phyloP scores from a whole-genome alignment of 2,113 vertebrate species.

The Xiphophorus couchianus region DNA sequence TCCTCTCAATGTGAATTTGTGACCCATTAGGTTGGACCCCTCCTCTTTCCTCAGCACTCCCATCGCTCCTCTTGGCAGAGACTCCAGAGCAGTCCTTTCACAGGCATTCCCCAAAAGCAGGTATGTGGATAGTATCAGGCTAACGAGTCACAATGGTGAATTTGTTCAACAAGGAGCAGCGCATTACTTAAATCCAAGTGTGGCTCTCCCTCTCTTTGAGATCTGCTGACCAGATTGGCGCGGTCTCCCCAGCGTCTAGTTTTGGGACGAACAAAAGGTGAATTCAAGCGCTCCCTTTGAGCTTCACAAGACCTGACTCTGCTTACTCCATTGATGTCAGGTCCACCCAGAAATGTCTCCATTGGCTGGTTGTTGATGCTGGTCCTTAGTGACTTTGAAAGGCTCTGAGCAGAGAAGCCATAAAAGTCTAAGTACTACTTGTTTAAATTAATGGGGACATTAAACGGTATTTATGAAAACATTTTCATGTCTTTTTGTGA shows the following conservation, averaged over 20 bases:
- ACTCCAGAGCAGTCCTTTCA: constrained; percentile 73
- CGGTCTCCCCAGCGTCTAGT: constrained; percentile 74
- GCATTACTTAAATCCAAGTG: constrained; percentile 76
- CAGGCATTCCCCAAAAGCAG: constrained; percentile 74
- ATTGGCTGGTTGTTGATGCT: constrained; percentile 28
- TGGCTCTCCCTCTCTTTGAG: constrained; percentile 73
- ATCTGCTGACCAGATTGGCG: constrained; percentile 71
- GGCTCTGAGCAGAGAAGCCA: background rate
- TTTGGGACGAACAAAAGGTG: constrained; percentile 76
- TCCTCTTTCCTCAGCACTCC: constrained; percentile 73
- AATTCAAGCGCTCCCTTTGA: constrained; percentile 75
- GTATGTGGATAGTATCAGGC: constrained; percentile 81
- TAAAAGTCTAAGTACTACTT: background rate
- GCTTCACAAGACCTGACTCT: constrained; percentile 69
- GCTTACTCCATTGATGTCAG: constrained; percentile 61
- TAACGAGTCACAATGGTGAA: constrained; percentile 77
- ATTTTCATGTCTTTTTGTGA: too few species aligned
- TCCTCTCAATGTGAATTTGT: constrained; percentile 94
- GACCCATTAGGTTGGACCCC: constrained; percentile 90
- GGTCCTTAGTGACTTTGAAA: constrained; percentile 4
- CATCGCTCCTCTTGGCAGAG: constrained; percentile 82
- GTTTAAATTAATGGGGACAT: too few species aligned
- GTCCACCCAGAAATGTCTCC: constrained; percentile 59
- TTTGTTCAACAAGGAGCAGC: constrained; percentile 79
- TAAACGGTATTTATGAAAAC: too few species aligned